Evolutionary conservation across 1,140 invertebrate species (phyloP).

Genomic region (Zaprionus nigranus): DNA sequence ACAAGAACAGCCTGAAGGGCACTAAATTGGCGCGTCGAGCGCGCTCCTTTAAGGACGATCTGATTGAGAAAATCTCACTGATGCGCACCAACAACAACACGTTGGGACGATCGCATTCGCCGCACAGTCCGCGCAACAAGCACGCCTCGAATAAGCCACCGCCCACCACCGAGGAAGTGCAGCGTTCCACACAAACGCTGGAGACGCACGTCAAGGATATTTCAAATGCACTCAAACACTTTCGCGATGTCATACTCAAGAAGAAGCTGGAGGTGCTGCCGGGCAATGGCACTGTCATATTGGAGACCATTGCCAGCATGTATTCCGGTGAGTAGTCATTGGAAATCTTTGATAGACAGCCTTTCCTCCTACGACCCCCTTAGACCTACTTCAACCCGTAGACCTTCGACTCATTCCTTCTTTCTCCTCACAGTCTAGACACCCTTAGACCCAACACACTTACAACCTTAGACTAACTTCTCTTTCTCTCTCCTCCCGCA

Average conservation of each 20-base stretch:
- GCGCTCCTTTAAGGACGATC: constrained; percentile 95
- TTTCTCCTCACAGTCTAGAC: too few species aligned
- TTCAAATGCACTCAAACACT: constrained; percentile 92
- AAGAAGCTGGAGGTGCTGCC: constrained; percentile 96
- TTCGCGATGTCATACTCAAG: constrained; percentile 95
- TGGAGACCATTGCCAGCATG: constrained; percentile 95
- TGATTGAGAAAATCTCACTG: constrained; percentile 93
- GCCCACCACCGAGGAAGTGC: constrained; percentile 85
- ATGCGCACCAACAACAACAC: constrained; percentile 88
- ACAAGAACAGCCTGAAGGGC: constrained; percentile 89
- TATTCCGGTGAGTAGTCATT: constrained; percentile 87
- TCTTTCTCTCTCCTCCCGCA: constrained; percentile 8
- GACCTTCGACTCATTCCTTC: too few species aligned
- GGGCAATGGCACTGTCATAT: constrained; percentile 95
- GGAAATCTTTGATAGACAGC: too few species aligned
- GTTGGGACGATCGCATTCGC: constrained; percentile 86
- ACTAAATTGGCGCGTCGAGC: constrained; percentile 93
- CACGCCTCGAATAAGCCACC: constrained; percentile 79
- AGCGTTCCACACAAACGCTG: constrained; percentile 87
- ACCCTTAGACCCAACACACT: too few species aligned
- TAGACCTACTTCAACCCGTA: too few species aligned
- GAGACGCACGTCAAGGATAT: constrained; percentile 88
- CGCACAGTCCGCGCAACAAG: constrained; percentile 86
- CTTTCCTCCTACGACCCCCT: too few species aligned
- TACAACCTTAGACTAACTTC: too few species aligned